Percentiles rank a stretch among this genome's conserved stretches.
phyloP scores from a whole-genome alignment of 2,888 invertebrate species.

The Orthosia cruda region DNA sequence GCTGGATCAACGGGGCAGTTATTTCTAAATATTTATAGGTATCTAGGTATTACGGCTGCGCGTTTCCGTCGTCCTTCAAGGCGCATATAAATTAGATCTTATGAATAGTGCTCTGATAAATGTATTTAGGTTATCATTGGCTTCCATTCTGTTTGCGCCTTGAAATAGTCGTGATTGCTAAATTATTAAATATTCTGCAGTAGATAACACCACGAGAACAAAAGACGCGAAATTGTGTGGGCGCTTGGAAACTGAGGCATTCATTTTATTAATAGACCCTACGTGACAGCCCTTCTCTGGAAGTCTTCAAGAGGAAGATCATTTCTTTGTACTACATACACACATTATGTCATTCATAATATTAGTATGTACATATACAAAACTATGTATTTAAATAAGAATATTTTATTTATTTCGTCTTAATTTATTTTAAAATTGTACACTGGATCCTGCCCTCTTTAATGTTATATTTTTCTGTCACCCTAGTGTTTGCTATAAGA shows the following conservation, averaged over 20 bases:
- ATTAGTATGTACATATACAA: too few relatives aligned
- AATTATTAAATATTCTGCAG: conserved; percentile 29
- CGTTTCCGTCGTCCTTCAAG: conserved; percentile 55
- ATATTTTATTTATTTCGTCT: too few relatives aligned
- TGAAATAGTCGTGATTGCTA: conserved; percentile 40
- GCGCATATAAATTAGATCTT: conserved; percentile 32
- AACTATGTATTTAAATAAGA: too few relatives aligned
- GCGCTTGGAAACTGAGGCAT: neutral
- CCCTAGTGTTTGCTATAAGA: too few relatives aligned
- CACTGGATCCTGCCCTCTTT: too few relatives aligned
- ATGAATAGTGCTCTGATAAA: conserved; percentile 42
- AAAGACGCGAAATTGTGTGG: conserved; percentile 14
- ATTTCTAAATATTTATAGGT: conserved; percentile 58
- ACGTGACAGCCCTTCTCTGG: too few relatives aligned
- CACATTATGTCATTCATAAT: too few relatives aligned
- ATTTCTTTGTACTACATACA: too few relatives aligned
- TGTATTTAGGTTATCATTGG: conserved; percentile 51
- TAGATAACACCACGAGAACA: conserved; percentile 33
- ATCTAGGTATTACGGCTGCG: neutral
- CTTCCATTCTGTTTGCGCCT: conserved; percentile 46
- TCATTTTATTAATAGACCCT: too few relatives aligned
- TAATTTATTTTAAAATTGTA: too few relatives aligned
- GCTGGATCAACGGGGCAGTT: conserved; percentile 14
- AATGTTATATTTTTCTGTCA: too few relatives aligned
- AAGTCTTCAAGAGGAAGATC: too few relatives aligned